These are phyloP conservation scores for Cremastinae sp. DNA, from an alignment of 2,888 invertebrate genomes.

Conservation along the genomic window DNA sequence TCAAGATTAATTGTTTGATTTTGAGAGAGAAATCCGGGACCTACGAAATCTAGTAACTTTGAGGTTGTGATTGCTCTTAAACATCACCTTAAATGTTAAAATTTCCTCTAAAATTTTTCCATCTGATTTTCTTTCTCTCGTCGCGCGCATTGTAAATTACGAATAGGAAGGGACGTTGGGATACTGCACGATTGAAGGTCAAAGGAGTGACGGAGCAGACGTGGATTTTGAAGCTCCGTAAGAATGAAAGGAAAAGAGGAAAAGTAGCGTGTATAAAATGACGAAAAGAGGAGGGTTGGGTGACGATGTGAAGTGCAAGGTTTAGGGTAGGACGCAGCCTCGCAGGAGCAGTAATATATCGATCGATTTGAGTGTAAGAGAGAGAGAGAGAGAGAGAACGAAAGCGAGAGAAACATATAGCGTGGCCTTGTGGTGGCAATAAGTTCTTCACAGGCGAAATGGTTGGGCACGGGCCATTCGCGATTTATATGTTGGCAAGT, in stretches of 20 bases:
- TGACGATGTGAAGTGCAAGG: slow-evolving; percentile 65
- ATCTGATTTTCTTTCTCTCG: too few relatives aligned
- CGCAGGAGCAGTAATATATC: slow-evolving; percentile 79
- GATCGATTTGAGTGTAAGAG: slow-evolving; percentile 73
- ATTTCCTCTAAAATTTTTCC: too few relatives aligned
- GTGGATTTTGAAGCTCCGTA: too few relatives aligned
- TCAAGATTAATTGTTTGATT: too few relatives aligned
- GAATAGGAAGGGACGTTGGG: too few relatives aligned
- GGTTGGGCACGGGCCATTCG: slow-evolving; percentile 68
- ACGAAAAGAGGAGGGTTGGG: slow-evolving; percentile 24
- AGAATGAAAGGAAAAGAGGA: slow-evolving; percentile 27
- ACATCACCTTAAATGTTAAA: too few relatives aligned
- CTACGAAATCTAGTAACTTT: too few relatives aligned
- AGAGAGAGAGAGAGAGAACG: slow-evolving; percentile 24
- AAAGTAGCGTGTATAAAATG: slow-evolving; percentile 36
- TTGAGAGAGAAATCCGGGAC: too few relatives aligned
- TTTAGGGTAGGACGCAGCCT: slow-evolving; percentile 68
- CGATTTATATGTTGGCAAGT: slow-evolving; percentile 57
- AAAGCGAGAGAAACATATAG: slow-evolving; percentile 7
- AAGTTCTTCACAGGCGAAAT: slow-evolving; percentile 64
- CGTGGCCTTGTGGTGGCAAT: slow-evolving; percentile 38
- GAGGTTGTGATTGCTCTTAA: too few relatives aligned
- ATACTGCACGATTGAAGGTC: too few relatives aligned
- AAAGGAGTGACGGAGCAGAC: too few relatives aligned
- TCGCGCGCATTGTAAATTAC: too few relatives aligned